Evolutionary conservation across 1,140 invertebrate species (phyloP).

Genomic region (Oncopeltus fasciatus): DNA sequence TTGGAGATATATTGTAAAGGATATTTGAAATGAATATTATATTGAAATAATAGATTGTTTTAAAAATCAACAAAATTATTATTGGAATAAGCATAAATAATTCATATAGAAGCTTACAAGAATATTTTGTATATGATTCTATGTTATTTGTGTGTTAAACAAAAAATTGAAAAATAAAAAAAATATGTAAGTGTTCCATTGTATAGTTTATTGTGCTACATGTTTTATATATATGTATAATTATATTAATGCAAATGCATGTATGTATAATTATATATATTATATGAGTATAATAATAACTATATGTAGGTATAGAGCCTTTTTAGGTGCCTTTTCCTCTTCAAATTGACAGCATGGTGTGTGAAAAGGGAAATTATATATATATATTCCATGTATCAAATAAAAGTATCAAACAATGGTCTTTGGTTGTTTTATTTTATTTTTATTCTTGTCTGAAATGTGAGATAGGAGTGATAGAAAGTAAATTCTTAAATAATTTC

Average conservation of each 20-base stretch:
- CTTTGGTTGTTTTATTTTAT: too few species aligned
- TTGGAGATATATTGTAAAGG: too few species aligned
- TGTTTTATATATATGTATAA: not conserved
- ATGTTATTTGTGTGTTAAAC: too few species aligned
- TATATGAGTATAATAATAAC: not conserved
- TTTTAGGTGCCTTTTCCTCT: constrained; percentile 1
- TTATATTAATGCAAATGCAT: not conserved
- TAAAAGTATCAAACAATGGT: not conserved
- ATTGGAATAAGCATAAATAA: not conserved
- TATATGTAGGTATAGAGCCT: not conserved
- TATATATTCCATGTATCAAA: constrained; percentile 6
- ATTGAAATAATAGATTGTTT: not conserved
- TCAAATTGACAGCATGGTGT: not conserved
- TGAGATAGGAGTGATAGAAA: too few species aligned
- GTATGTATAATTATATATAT: not conserved
- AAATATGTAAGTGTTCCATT: not conserved
- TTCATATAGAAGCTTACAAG: not conserved
- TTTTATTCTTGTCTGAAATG: too few species aligned
- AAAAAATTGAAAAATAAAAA: not conserved
- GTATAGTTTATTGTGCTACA: not conserved
- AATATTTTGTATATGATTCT: not conserved
- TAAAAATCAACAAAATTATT: not conserved
- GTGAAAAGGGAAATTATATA: not conserved
- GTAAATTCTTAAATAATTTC: too few species aligned
- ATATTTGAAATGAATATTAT: too few species aligned